phyloP scores from a whole-genome alignment of 2,113 vertebrate genomes.

The Tachuris rubrigastra region DNA sequence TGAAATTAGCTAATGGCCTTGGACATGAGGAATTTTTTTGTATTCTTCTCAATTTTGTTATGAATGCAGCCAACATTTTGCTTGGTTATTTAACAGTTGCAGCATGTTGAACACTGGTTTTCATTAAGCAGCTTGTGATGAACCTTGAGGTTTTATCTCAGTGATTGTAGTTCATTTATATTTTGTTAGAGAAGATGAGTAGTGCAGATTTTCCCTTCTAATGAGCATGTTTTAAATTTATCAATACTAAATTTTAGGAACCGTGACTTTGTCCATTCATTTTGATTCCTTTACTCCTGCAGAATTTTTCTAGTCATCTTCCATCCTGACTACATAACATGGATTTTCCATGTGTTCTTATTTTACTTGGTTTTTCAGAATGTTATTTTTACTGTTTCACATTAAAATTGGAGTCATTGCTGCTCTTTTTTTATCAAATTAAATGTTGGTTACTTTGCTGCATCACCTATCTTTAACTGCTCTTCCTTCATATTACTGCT shows the following conservation, averaged over 20 bases:
- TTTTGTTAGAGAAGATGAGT: background rate
- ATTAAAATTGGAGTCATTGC: background rate
- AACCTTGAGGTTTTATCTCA: background rate
- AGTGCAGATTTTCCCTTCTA: background rate
- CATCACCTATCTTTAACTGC: background rate
- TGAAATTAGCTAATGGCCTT: background rate
- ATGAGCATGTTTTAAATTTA: background rate
- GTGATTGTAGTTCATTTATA: background rate
- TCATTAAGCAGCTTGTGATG: background rate
- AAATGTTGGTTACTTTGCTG: background rate
- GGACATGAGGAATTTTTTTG: background rate
- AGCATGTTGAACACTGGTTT: background rate
- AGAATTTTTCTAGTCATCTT: background rate
- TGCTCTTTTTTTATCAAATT: background rate
- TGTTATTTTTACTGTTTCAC: background rate
- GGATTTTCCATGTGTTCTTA: background rate
- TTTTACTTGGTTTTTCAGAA: background rate
- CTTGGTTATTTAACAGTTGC: background rate
- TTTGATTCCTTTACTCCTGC: background rate
- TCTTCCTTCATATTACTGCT: background rate
- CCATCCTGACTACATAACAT: background rate
- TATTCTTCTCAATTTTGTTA: background rate
- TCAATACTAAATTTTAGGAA: background rate
- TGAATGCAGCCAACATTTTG: background rate
- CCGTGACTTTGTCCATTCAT: accelerated